These are phyloP conservation scores for Baronia brevicornis DNA, from an alignment of 2,888 invertebrate genomes.

Conservation along the genomic window DNA sequence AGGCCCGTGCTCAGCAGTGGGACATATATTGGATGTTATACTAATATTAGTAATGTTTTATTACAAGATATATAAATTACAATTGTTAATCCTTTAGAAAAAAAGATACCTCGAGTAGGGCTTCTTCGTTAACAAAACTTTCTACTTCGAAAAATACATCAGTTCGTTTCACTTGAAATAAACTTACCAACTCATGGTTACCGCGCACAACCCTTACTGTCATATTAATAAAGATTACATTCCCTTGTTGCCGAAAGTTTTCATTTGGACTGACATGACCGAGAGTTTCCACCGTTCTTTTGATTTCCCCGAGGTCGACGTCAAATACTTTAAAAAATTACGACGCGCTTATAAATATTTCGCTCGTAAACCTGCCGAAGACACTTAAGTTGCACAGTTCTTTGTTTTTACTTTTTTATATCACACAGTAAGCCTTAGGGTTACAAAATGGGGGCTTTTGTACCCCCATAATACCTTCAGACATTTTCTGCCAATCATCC, in stretches of 20 bases:
- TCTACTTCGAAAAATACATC: conserved; percentile 26
- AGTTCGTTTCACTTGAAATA: conserved; percentile 35
- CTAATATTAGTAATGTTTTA: no score
- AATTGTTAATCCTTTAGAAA: no score
- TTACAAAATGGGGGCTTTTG: no score
- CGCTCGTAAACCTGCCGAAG: conserved; percentile 39
- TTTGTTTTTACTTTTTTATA: conserved; percentile 3
- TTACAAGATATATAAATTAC: no score
- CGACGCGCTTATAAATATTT: conserved; percentile 52
- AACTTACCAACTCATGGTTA: conserved; percentile 25
- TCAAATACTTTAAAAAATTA: conserved; percentile 57
- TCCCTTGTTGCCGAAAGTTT: conserved; percentile 30
- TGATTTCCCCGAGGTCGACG: conserved; percentile 67
- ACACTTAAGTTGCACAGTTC: conserved; percentile 5
- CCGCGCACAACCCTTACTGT: conserved; percentile 23
- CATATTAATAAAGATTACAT: conserved; percentile 35
- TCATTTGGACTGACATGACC: conserved; percentile 14
- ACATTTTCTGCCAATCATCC: no score
- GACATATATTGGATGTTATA: no score
- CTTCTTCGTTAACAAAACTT: no score
- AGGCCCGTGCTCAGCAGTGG: no score
- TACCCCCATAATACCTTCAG: no score
- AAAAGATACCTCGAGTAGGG: no score
- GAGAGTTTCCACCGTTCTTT: conserved; percentile 40
- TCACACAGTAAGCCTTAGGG: no score